phyloP scores from a whole-genome alignment of 2,113 vertebrate genomes.

The Myrmecophaga tridactyla region DNA sequence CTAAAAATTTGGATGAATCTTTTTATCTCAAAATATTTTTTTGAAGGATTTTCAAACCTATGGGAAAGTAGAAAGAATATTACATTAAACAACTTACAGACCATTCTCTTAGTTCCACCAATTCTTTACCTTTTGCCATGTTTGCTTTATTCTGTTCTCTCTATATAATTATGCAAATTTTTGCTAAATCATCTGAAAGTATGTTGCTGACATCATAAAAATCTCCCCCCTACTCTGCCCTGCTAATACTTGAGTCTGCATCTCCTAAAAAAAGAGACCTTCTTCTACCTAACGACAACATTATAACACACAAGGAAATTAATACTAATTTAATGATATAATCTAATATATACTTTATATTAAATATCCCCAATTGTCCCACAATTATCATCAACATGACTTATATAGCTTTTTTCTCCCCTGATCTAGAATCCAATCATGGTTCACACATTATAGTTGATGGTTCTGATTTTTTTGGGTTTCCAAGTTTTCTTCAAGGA shows the following conservation, averaged over 20 bases:
- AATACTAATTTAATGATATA: neutral
- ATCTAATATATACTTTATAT: neutral
- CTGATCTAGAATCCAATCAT: neutral
- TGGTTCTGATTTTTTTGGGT: neutral
- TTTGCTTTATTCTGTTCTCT: neutral
- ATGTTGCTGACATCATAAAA: neutral
- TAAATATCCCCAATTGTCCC: neutral
- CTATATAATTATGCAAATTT: neutral
- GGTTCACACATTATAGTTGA: neutral
- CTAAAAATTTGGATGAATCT: neutral
- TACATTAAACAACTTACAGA: neutral
- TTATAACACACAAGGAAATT: neutral
- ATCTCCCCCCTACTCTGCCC: neutral
- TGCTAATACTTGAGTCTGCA: neutral
- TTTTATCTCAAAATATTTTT: neutral
- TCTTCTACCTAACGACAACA: neutral
- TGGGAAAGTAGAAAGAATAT: neutral
- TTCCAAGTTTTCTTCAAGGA: too few relatives aligned
- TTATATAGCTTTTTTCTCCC: neutral
- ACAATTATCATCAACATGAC: neutral
- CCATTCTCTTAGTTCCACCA: neutral
- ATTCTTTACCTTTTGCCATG: neutral
- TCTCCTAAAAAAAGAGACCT: neutral
- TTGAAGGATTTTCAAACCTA: neutral
- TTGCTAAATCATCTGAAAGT: neutral